A percentile compares a stretch with the other conserved stretches of the same genome.
phyloP scores from a whole-genome alignment of 2,797 vertebrate species.

The Dendrocincla fuliginosa region DNA sequence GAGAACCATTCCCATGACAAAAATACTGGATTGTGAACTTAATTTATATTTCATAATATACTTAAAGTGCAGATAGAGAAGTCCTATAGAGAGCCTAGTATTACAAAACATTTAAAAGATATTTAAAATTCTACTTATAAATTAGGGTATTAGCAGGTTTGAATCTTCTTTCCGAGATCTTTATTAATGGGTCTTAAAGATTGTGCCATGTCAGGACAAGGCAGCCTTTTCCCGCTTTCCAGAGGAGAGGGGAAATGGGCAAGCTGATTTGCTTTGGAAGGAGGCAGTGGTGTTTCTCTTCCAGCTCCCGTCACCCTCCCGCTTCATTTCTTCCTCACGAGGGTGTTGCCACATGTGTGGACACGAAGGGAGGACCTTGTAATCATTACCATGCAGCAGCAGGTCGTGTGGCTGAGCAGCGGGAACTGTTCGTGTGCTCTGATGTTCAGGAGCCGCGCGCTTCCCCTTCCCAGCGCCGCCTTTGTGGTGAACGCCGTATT shows the following conservation, averaged over 20 bases:
- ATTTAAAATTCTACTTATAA: neutral
- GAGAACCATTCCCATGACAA: constrained; percentile 59
- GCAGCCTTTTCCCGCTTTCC: neutral
- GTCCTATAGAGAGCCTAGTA: neutral
- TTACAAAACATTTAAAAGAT: neutral
- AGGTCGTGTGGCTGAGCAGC: neutral
- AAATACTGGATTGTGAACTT: constrained; percentile 60
- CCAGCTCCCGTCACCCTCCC: neutral
- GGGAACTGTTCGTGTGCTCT: fast-evolving
- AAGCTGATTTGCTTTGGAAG: neutral
- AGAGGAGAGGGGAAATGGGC: neutral
- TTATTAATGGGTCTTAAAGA: neutral
- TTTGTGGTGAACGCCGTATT: fast-evolving
- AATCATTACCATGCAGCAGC: fast-evolving
- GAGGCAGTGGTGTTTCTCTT: neutral
- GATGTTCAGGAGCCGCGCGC: fast-evolving
- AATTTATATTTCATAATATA: constrained; percentile 47
- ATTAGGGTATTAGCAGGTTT: neutral
- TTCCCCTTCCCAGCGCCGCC: neutral
- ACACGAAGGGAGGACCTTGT: neutral
- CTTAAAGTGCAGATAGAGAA: neutral
- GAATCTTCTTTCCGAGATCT: neutral
- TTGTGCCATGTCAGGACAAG: neutral
- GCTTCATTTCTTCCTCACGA: fast-evolving
- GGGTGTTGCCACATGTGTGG: neutral